Percentiles rank a stretch among this genome's conserved stretches.
Conservation (phyloP, 1,140 invertebrate genomes). For the Limonius californicus region DNA sequence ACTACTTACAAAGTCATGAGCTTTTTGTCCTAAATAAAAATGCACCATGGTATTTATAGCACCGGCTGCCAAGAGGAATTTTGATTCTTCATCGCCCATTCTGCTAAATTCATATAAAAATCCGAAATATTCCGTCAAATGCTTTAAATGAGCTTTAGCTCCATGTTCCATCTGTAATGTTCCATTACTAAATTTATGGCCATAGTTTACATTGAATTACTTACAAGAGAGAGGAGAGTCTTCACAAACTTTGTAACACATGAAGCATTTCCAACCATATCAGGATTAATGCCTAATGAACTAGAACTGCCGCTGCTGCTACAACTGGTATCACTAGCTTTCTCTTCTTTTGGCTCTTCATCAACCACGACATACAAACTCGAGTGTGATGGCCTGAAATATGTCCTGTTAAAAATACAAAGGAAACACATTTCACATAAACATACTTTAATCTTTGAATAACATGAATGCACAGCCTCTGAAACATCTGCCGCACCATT, state of each 20-base stretch:
- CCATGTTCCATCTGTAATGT: slow-evolving; percentile 74
- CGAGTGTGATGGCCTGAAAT: slow-evolving; percentile 62
- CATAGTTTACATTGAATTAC: too few relatives aligned
- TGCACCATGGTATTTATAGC: slow-evolving; percentile 86
- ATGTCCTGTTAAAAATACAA: slow-evolving; percentile 14
- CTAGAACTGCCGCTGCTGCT: slow-evolving; percentile 42
- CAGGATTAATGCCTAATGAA: slow-evolving; percentile 49
- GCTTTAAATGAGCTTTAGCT: slow-evolving; percentile 78
- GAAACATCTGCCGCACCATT: slow-evolving; percentile 92
- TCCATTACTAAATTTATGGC: too few relatives aligned
- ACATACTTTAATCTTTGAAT: slow-evolving; percentile 77
- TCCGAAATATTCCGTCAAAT: slow-evolving; percentile 89
- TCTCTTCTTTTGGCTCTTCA: slow-evolving; percentile 48
- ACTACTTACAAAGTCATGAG: slow-evolving; percentile 58
- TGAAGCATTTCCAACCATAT: slow-evolving; percentile 73
- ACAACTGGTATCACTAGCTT: slow-evolving; percentile 53
- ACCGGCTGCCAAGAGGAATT: slow-evolving; percentile 81
- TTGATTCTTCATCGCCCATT: slow-evolving; percentile 89
- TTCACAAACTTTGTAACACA: slow-evolving; percentile 90
- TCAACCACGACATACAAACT: slow-evolving; percentile 69
- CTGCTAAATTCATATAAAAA: slow-evolving; percentile 90
- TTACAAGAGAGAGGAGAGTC: slow-evolving; percentile 80
- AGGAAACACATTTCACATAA: too few relatives aligned
- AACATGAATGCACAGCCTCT: slow-evolving; percentile 89
- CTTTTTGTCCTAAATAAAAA: slow-evolving; percentile 85